phyloP scores from a whole-genome alignment of 2,113 vertebrate genomes.

The Excalfactoria chinensis region DNA sequence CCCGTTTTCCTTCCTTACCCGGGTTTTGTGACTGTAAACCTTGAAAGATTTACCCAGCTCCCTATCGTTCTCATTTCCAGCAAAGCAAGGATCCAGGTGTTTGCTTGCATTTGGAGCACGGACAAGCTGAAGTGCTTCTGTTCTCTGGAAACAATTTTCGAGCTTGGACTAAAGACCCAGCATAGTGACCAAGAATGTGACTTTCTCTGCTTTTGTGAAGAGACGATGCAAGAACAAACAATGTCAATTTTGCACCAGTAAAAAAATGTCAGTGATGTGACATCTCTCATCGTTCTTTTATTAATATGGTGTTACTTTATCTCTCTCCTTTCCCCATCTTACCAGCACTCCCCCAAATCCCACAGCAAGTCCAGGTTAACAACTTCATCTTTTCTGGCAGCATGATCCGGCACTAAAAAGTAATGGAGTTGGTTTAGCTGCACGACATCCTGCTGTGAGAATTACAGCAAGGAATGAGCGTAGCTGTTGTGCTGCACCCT shows the following conservation, averaged over 20 bases:
- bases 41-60: background rate
- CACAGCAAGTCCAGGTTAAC: background rate
- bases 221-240: background rate
- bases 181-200: background rate
- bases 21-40: background rate
- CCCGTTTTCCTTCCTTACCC: background rate
- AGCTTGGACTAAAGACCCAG: background rate
- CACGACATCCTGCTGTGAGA: background rate
- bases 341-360: background rate
- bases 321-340: background rate
- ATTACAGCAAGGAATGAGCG: background rate
- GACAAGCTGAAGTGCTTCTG: slow-evolving; percentile 27
- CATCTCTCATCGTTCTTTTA: background rate
- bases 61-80: background rate
- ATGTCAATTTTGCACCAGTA: background rate
- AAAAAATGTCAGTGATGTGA: background rate
- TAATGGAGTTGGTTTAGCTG: background rate
- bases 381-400: background rate
- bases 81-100: background rate
- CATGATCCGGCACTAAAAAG: background rate
- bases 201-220: background rate
- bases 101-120: background rate
- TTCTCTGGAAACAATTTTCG: background rate
- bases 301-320: background rate
- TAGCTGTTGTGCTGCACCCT: background rate